Conservation (phyloP, 2,797 vertebrate species). For the Acanthornis magna region DNA sequence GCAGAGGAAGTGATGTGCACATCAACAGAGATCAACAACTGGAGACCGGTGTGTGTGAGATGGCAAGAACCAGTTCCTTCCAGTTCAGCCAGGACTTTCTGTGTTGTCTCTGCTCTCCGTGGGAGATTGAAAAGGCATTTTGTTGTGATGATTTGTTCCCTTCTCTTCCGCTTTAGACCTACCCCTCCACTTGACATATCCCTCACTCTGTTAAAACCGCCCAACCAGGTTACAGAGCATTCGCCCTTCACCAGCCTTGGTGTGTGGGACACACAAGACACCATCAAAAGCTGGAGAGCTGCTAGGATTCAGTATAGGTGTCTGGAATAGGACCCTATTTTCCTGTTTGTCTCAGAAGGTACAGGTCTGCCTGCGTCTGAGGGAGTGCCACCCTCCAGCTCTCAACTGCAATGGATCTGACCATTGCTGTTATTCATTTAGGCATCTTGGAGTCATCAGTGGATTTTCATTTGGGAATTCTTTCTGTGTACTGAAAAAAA, state of each 20-base stretch:
- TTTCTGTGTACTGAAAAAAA: neutral
- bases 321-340: neutral
- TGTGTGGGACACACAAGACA: neutral
- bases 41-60: slow-evolving; percentile 2
- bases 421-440: neutral
- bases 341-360: neutral
- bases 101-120: neutral
- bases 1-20: slow-evolving; percentile 37
- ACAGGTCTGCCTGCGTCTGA: neutral
- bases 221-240: neutral
- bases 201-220: neutral
- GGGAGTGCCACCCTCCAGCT: neutral
- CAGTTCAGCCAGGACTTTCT: slow-evolving; percentile 19
- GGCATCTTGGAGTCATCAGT: neutral
- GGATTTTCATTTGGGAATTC: neutral
- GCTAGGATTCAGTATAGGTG: neutral
- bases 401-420: neutral
- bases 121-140: neutral
- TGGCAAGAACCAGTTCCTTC: slow-evolving; percentile 31
- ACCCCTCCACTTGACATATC: neutral
- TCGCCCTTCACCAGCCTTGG: neutral
- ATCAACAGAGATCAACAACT: slow-evolving; percentile 56
- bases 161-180: neutral
- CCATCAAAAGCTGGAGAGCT: neutral
- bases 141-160: neutral